phyloP scores from a whole-genome alignment of 2,888 invertebrate genomes.

The Eupithecia tripunctaria region DNA sequence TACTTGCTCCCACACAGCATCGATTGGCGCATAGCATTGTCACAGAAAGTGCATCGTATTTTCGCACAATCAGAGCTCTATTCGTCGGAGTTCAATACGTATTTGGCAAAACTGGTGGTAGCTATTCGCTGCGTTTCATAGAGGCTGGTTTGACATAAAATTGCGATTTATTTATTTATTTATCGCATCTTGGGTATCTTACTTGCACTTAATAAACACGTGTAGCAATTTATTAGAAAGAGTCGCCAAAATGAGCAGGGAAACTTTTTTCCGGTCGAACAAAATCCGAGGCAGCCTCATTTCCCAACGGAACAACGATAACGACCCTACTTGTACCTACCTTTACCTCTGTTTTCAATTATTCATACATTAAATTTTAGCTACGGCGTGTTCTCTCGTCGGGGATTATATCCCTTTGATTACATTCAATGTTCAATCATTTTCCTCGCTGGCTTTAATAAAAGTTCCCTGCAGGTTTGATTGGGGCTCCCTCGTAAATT shows the following conservation, averaged over 20 bases:
- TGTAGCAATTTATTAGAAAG: slow-evolving; percentile 53
- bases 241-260: slow-evolving; percentile 58
- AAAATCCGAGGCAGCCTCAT: slow-evolving; percentile 67
- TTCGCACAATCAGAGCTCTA: slow-evolving; percentile 40
- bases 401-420: slow-evolving; percentile 65
- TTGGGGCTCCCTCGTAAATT: slow-evolving; percentile 50
- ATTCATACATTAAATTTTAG: slow-evolving; percentile 76
- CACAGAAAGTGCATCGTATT: slow-evolving; percentile 41
- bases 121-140: slow-evolving; percentile 20
- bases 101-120: slow-evolving; percentile 18
- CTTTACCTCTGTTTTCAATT: slow-evolving; percentile 78
- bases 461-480: slow-evolving; percentile 51
- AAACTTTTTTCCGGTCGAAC: slow-evolving; percentile 60
- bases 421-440: slow-evolving; percentile 64
- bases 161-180: neutral
- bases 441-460: slow-evolving; percentile 55
- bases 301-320: slow-evolving; percentile 72
- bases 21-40: slow-evolving; percentile 40
- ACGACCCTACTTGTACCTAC: slow-evolving; percentile 74
- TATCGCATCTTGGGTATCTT: neutral
- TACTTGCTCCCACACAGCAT: slow-evolving; percentile 40
- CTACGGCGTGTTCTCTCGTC: slow-evolving; percentile 53
- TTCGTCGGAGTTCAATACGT: slow-evolving; percentile 40
- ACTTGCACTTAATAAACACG: slow-evolving; percentile 37
- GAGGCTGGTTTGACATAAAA: neutral